Evolutionary conservation across 2,113 vertebrate species (phyloP).

Genomic region (Tychaedon coryphoeus): DNA sequence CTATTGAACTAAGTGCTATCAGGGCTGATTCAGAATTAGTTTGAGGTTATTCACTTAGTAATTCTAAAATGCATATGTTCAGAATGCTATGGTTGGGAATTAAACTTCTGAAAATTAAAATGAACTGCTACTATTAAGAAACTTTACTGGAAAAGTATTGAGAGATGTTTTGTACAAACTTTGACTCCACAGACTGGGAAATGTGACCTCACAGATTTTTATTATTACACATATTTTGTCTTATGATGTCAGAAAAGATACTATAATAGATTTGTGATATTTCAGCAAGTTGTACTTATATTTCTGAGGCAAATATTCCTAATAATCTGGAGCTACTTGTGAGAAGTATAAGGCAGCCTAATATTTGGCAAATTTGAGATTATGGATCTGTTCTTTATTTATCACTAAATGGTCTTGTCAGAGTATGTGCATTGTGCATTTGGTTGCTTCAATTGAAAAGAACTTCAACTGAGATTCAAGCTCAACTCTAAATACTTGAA

Average conservation of each 20-base stretch:
- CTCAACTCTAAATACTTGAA: neutral
- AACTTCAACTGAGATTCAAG: neutral
- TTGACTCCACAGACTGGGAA: accelerated
- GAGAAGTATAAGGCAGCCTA: neutral
- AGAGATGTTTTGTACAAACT: neutral
- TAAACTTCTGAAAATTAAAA: constrained; percentile 1
- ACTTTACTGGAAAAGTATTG: neutral
- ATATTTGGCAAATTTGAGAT: neutral
- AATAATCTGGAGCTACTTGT: neutral
- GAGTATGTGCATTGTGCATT: neutral
- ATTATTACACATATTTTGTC: neutral
- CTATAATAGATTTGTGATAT: neutral
- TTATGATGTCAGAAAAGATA: neutral
- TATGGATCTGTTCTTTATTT: neutral
- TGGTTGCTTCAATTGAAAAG: neutral
- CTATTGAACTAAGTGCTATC: neutral
- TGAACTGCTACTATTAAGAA: neutral
- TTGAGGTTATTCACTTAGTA: neutral
- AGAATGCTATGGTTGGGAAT: neutral
- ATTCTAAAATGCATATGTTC: neutral
- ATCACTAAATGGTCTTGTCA: neutral
- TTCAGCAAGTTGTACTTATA: neutral
- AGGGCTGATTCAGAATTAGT: neutral
- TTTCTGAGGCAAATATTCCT: neutral
- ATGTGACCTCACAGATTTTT: neutral